These are phyloP conservation scores for Drosophila leontia DNA, from an alignment of 1,140 invertebrate genomes.

Conservation along the genomic window DNA sequence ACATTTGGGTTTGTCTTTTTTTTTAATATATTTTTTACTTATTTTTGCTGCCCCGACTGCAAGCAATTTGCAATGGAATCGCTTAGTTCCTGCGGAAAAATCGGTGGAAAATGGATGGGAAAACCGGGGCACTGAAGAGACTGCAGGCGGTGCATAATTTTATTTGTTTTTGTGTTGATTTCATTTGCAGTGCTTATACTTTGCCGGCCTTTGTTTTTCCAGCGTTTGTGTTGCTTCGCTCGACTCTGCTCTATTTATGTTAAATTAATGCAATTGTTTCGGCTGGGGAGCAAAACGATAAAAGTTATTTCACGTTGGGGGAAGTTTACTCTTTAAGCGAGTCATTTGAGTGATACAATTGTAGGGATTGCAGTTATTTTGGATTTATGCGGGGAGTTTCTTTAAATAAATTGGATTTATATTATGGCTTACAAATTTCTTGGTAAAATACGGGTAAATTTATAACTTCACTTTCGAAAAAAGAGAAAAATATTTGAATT, in stretches of 20 bases:
- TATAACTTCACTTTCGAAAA: too few relatives aligned
- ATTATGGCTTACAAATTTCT: too few relatives aligned
- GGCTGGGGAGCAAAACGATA: conserved; percentile 20
- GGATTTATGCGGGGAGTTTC: neutral
- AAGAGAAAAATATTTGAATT: neutral
- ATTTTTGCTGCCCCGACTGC: conserved; percentile 8
- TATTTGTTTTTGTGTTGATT: conserved; percentile 62
- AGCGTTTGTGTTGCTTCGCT: conserved; percentile 1
- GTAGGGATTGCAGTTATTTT: neutral
- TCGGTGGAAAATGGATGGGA: conserved; percentile 16
- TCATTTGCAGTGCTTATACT: conserved; percentile 62
- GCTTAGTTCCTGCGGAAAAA: conserved; percentile 65
- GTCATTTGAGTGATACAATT: conserved; percentile 36
- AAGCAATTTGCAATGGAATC: conserved; percentile 59
- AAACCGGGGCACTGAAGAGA: conserved; percentile 9
- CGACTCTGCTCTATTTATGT: conserved; percentile 55
- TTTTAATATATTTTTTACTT: conserved; percentile 13
- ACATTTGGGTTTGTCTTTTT: conserved; percentile 42
- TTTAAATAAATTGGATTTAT: neutral
- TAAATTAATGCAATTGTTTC: conserved; percentile 73
- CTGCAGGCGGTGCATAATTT: conserved; percentile 63
- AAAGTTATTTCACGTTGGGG: conserved; percentile 8
- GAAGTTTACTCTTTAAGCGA: conserved; percentile 12
- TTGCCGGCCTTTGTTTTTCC: conserved; percentile 39
- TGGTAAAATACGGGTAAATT: too few relatives aligned